Evolutionary conservation across 2,797 vertebrate species (phyloP).

Genomic region (Echeneis naucrates): DNA sequence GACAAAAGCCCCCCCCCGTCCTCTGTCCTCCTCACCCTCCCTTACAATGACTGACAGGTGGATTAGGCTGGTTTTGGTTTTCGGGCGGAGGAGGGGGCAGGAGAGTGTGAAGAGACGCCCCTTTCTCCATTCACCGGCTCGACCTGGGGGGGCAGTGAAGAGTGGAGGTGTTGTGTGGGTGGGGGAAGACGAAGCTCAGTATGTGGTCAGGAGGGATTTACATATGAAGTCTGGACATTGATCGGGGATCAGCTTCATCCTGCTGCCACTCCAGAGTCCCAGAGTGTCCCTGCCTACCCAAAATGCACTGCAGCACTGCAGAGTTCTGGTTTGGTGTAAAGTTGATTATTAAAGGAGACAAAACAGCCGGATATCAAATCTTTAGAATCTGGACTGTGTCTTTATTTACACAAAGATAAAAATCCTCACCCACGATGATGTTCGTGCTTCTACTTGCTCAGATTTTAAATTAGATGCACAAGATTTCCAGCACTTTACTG

Average conservation of each 20-base stretch:
- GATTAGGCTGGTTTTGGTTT: conserved; percentile 63
- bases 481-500: no score
- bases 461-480: no score
- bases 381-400: no score
- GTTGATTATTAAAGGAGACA: no score
- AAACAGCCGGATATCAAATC: no score
- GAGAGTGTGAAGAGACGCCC: conserved; percentile 46
- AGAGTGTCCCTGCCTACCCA: neutral
- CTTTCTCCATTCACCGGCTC: conserved; percentile 63
- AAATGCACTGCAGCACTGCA: neutral
- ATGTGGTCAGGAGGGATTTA: conserved; percentile 72
- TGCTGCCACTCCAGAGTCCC: conserved; percentile 25
- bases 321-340: neutral
- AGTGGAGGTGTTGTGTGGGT: conserved; percentile 37
- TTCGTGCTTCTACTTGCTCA: no score
- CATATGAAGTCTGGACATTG: conserved; percentile 71
- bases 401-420: no score
- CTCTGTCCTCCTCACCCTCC: conserved; percentile 9
- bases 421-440: no score
- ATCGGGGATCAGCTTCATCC: conserved; percentile 52
- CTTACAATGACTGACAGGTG: conserved; percentile 68
- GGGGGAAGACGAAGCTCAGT: conserved; percentile 25
- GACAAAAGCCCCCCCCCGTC: conserved; percentile 31
- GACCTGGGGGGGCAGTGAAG: conserved; percentile 49
- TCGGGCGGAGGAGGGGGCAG: conserved; percentile 8